phyloP scores from a whole-genome alignment of 2,113 vertebrate species.

The Epinephelus moara region DNA sequence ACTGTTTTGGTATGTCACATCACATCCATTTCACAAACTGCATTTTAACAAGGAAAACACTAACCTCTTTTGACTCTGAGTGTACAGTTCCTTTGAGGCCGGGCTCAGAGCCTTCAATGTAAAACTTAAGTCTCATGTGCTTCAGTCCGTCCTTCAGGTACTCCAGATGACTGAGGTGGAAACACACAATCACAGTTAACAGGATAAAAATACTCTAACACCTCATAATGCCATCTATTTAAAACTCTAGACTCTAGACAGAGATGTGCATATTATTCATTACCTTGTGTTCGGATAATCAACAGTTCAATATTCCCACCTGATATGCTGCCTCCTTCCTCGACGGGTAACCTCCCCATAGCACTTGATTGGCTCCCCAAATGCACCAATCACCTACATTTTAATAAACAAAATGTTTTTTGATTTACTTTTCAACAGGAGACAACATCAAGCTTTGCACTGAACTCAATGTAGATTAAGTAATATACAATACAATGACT shows the following conservation, averaged over 20 bases:
- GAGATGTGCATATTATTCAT: neutral
- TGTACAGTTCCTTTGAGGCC: conserved; percentile 92
- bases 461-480: neutral
- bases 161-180: conserved; percentile 87
- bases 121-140: conserved; percentile 93
- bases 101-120: conserved; percentile 94
- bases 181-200: neutral
- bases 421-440: neutral
- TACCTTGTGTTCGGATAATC: neutral
- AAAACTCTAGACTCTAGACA: neutral
- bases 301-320: conserved; percentile 78
- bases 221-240: neutral
- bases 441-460: neutral
- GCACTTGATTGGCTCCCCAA: conserved; percentile 94
- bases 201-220: neutral
- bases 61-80: conserved; percentile 92
- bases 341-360: conserved; percentile 91
- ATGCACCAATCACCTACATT: conserved; percentile 89
- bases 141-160: conserved; percentile 91
- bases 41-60: neutral
- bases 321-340: conserved; percentile 94
- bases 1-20: neutral
- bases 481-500: neutral
- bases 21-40: neutral
- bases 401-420: neutral